Percentiles rank a stretch among this genome's conserved stretches.
phyloP scores from a whole-genome alignment of 2,797 vertebrate species.

The Enteromius afrohamiltoni region DNA sequence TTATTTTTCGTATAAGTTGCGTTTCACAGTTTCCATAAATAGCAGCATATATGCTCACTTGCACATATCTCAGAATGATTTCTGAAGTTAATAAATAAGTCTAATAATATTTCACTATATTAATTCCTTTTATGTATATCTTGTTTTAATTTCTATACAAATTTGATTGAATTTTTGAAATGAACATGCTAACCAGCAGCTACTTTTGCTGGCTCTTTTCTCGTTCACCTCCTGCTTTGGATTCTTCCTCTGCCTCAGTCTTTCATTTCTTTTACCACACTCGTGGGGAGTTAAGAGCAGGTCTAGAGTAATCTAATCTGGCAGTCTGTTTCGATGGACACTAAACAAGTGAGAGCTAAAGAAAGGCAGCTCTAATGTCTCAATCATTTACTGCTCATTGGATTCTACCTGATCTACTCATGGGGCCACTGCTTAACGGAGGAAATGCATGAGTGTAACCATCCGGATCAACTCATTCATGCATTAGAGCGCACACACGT shows the following conservation, averaged over 20 bases:
- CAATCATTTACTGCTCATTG: slow-evolving; percentile 58
- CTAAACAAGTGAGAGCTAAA: slow-evolving; percentile 33
- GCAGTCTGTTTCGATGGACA: slow-evolving; percentile 40
- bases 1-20: neutral
- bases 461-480: slow-evolving; percentile 49
- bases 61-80: neutral
- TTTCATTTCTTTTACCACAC: slow-evolving; percentile 10
- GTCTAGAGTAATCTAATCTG: slow-evolving; percentile 34
- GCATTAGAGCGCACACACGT: slow-evolving; percentile 5
- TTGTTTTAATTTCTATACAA: neutral
- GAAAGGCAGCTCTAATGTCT: slow-evolving; percentile 46
- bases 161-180: neutral
- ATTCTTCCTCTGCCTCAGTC: neutral
- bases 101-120: neutral
- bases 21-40: neutral
- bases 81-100: neutral
- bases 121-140: neutral
- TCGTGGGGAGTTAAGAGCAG: slow-evolving; percentile 25
- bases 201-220: neutral
- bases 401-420: slow-evolving; percentile 49
- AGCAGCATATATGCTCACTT: neutral
- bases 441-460: slow-evolving; percentile 50
- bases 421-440: slow-evolving; percentile 36
- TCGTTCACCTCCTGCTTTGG: neutral
- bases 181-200: neutral